A percentile compares a stretch with the other conserved stretches of the same genome.
phyloP scores from a whole-genome alignment of 2,888 invertebrate species.

The Hipparchia semele region DNA sequence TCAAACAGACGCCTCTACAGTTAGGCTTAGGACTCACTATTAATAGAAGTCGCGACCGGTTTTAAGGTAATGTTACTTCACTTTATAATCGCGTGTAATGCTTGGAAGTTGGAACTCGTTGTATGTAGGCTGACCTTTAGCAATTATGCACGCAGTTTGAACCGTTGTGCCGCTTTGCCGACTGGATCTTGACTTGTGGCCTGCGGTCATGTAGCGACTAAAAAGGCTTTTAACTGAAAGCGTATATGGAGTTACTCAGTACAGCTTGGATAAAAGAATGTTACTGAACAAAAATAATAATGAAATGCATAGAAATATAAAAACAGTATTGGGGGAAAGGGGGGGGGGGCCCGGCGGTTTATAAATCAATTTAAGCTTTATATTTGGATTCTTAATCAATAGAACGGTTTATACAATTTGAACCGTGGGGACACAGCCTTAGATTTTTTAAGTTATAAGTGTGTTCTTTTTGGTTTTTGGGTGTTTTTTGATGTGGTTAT shows the following conservation, averaged over 20 bases:
- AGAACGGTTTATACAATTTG: too few species aligned
- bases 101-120: slow-evolving; percentile 39
- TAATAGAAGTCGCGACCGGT: slow-evolving; percentile 37
- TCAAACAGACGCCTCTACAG: slow-evolving; percentile 24
- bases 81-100: slow-evolving; percentile 37
- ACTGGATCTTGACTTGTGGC: slow-evolving; percentile 11
- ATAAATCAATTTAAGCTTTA: too few species aligned
- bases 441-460: too few species aligned
- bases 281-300: too few species aligned
- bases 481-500: too few species aligned
- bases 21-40: slow-evolving; percentile 30
- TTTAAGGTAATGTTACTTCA: slow-evolving; percentile 45
- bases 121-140: slow-evolving; percentile 46
- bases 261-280: too few species aligned
- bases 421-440: too few species aligned
- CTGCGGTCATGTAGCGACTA: background rate
- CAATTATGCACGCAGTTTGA: slow-evolving; percentile 45
- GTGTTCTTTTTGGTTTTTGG: too few species aligned
- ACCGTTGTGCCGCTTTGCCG: slow-evolving; percentile 38
- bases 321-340: too few species aligned
- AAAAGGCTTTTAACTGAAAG: background rate
- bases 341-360: too few species aligned
- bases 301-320: too few species aligned
- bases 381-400: too few species aligned
- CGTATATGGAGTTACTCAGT: background rate